Conservation (phyloP, 2,797 vertebrate genomes). For the Periparus ater region DNA sequence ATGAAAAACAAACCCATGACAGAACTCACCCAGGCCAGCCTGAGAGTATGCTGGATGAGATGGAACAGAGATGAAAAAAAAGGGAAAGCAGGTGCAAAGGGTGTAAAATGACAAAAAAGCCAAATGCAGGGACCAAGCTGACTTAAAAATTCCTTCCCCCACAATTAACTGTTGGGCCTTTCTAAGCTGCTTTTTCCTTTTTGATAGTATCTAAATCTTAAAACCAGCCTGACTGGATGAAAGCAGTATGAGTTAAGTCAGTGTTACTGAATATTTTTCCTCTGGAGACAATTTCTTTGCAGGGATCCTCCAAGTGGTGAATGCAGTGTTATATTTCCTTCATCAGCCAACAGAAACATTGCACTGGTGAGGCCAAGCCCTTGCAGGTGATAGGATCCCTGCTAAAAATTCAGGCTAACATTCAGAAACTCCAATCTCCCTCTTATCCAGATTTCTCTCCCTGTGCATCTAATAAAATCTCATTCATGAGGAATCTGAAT, state of each 20-base stretch:
- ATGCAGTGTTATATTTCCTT: not conserved
- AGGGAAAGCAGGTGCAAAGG: not conserved
- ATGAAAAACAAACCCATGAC: not conserved
- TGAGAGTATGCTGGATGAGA: not conserved
- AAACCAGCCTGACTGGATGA: not conserved
- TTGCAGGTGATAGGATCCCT: not conserved
- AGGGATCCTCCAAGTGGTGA: not conserved
- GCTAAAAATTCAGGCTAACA: not conserved
- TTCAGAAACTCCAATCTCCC: not conserved
- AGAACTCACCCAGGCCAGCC: not conserved
- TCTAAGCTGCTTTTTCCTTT: not conserved
- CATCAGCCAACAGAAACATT: conserved; percentile 14
- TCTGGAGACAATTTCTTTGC: not conserved
- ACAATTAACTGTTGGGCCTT: not conserved
- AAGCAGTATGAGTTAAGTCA: not conserved
- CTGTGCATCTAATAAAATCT: not conserved
- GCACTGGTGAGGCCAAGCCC: not conserved
- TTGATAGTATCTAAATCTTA: not conserved
- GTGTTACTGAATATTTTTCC: not conserved
- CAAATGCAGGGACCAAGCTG: not conserved
- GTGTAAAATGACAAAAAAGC: not conserved
- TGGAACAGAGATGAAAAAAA: not conserved
- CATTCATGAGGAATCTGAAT: not conserved
- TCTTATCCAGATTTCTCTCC: not conserved
- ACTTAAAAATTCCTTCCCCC: not conserved